These are phyloP conservation scores for Thaumatotibia leucotreta DNA, from an alignment of 1,140 invertebrate species.

Conservation along the genomic window DNA sequence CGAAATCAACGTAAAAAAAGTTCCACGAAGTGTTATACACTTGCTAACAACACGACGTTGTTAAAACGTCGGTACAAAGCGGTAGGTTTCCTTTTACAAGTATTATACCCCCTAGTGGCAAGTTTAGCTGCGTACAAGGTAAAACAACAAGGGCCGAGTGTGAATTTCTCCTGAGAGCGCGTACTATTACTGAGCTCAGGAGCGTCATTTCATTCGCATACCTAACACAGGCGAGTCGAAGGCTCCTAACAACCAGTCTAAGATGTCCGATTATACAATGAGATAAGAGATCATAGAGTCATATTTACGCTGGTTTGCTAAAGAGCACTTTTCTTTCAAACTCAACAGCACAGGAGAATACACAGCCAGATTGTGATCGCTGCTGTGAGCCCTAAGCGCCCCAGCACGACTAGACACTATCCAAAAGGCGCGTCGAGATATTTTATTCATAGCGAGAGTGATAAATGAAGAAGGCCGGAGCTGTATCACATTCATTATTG, in stretches of 20 bases:
- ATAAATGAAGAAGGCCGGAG: conserved; percentile 62
- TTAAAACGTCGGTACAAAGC: not conserved
- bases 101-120: conserved; percentile 9
- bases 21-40: not conserved
- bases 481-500: conserved; percentile 70
- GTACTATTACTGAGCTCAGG: conserved; percentile 37
- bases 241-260: not conserved
- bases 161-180: conserved; percentile 36
- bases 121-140: conserved; percentile 4
- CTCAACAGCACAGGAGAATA: not conserved
- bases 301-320: not conserved
- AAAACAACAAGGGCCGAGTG: conserved; percentile 16
- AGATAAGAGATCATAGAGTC: not conserved
- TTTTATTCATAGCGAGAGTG: conserved; percentile 67
- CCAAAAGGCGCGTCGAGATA: conserved; percentile 53
- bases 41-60: not conserved
- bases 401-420: conserved; percentile 45
- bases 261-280: not conserved
- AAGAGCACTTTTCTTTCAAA: not conserved
- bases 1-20: not conserved
- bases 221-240: not conserved
- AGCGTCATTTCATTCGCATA: not conserved
- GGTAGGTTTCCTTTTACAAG: conserved; percentile 12
- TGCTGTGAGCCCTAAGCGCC: conserved; percentile 34
- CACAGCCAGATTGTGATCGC: conserved; percentile 45